Percentiles rank a stretch among this genome's conserved stretches.
Conservation (phyloP, 2,888 invertebrate species). For the Drosophila bunnanda region DNA sequence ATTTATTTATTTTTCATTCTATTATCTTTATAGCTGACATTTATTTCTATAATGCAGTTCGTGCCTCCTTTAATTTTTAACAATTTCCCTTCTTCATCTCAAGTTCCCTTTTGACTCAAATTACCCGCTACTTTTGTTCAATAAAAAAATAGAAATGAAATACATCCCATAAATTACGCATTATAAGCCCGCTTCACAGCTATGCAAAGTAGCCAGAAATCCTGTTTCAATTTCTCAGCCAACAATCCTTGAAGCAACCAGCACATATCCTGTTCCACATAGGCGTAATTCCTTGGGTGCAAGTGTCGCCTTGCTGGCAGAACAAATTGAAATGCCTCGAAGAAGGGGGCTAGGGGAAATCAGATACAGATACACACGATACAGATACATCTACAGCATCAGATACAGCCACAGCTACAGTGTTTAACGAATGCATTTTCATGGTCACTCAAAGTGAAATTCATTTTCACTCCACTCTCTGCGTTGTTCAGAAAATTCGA, state of each 20-base stretch:
- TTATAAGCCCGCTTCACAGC: conserved; percentile 38
- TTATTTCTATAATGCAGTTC: background rate
- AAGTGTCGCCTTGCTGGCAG: conserved; percentile 69
- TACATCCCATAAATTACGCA: conserved; percentile 46
- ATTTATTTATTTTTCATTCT: background rate
- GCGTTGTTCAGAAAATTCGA: conserved; percentile 48
- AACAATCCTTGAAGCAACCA: conserved; percentile 21
- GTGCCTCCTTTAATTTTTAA: background rate
- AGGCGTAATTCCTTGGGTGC: conserved; percentile 66
- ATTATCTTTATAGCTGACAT: background rate
- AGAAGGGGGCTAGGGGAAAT: conserved; percentile 13
- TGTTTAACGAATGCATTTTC: conserved; percentile 80
- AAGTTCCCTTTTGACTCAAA: conserved; percentile 9
- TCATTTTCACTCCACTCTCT: conserved; percentile 22
- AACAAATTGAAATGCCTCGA: conserved; percentile 68
- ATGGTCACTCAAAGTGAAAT: conserved; percentile 78
- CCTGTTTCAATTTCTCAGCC: conserved; percentile 61
- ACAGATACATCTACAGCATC: conserved; percentile 4
- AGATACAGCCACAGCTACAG: conserved; percentile 17
- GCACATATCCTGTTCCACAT: conserved; percentile 59
- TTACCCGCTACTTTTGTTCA: conserved; percentile 15
- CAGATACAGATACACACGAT: conserved; percentile 5
- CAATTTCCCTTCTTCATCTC: conserved; percentile 20
- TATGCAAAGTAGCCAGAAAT: conserved; percentile 67
- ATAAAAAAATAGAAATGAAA: conserved; percentile 24